Conservation (phyloP, 2,113 vertebrate genomes). For the Otolemur garnettii region DNA sequence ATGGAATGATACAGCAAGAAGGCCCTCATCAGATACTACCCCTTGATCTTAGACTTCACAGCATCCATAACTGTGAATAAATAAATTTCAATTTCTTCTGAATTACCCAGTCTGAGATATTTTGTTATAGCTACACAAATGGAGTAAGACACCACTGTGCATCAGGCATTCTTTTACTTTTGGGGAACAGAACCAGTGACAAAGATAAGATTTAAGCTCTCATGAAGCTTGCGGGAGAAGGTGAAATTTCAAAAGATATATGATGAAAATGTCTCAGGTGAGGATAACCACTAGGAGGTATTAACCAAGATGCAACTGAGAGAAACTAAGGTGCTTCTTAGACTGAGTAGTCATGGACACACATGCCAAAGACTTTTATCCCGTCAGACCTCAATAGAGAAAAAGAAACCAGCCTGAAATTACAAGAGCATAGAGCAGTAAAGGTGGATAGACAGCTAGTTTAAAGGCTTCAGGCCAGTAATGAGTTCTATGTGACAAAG, state of each 20-base stretch:
- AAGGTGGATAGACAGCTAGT: neutral
- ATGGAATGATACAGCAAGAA: neutral
- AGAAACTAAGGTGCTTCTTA: neutral
- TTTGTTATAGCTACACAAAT: neutral
- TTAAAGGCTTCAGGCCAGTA: neutral
- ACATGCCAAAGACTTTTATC: neutral
- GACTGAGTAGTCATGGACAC: neutral
- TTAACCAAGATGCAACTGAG: neutral
- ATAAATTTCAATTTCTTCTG: neutral
- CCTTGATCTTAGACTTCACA: neutral
- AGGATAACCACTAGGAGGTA: neutral
- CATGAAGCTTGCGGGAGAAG: neutral
- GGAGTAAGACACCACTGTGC: neutral
- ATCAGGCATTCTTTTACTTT: neutral
- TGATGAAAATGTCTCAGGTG: neutral
- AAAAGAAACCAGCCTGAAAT: neutral
- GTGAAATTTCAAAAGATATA: neutral
- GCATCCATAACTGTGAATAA: neutral
- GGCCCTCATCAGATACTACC: rapidly evolving
- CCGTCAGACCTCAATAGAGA: neutral
- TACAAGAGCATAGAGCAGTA: rapidly evolving
- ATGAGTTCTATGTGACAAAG: neutral
- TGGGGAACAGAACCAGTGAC: neutral
- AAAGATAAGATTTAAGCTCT: neutral
- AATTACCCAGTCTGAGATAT: neutral